Evolutionary conservation across 2,797 vertebrate genomes (phyloP), one percentile per base, ranked within the genome.

Genomic region (Sebastiscus albofasciatus): DNA sequence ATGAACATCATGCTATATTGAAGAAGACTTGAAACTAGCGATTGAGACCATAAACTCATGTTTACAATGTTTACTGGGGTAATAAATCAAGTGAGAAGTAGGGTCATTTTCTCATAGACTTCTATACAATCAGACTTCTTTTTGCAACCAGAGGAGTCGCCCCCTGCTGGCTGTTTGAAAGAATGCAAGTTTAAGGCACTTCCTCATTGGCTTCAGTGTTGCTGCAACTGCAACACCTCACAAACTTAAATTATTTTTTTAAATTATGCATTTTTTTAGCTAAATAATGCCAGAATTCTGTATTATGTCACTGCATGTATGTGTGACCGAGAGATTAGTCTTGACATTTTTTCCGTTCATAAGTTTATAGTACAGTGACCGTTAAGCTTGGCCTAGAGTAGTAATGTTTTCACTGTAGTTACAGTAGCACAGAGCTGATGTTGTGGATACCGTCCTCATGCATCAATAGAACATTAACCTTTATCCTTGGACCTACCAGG

Each of bases 401-500:
- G 46, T 56, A 5, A 27, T 81, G 61, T 84, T 82, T 62, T 70
- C 31, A 82, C 78, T 77, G 69, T 79, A 81, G 68, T 74, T 72
- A 72, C 67, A 87, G 78, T 67, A 65, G 72, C 67, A 14, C 67
- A 52, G 46, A 56, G 76, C 27, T 66, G 75, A 74, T 77, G 66
- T 76, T 80, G 70, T 42, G 33, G 46, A 76, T 84, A 58, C 11
- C 8, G 2, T 55, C 54, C 56, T 73, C 67, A 36, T 72, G 77
- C 86, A 84, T 81, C 78, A 79, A 60, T 81, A 74, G 81, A 80
- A 81, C 80, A 79, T 79, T 80, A 88, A 82, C 89, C 75, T 87
- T 80, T 80, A 80, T 80, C 76, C 73, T 22, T 20, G 31, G 66
- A 80, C 75, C 81, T 82, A 77, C 31, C 70, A 60, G 65, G 22